A percentile compares a stretch with the other conserved stretches of the same genome.
Conservation (phyloP, 2,113 vertebrate species). For the Hyperopisus bebe region DNA sequence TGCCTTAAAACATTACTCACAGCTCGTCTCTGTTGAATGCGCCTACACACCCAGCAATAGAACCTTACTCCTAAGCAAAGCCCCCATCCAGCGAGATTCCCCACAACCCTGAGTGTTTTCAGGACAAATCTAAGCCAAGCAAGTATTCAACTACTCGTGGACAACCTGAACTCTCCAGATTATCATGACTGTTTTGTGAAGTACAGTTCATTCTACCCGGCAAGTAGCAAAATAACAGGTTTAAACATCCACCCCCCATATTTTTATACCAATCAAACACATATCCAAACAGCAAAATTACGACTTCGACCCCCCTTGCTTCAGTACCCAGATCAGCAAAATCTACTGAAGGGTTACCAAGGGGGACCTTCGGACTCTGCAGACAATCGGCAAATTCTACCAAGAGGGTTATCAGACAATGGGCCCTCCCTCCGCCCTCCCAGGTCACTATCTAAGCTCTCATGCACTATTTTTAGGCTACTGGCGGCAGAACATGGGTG, state of each 20-base stretch:
- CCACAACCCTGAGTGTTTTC: background rate
- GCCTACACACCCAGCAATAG: background rate
- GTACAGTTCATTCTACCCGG: background rate
- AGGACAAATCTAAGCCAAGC: background rate
- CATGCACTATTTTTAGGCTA: background rate
- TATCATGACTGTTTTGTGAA: background rate
- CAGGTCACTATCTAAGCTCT: background rate
- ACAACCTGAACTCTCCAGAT: background rate
- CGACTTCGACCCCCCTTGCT: background rate
- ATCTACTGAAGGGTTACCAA: background rate
- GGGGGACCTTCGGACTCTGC: background rate
- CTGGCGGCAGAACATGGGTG: background rate
- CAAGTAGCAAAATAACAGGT: background rate
- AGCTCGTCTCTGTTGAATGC: background rate
- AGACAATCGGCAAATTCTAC: background rate
- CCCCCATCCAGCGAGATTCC: background rate
- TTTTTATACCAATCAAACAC: background rate
- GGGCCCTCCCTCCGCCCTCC: background rate
- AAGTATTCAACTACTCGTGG: background rate
- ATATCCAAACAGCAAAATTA: background rate
- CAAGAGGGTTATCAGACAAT: background rate
- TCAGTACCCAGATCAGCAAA: background rate
- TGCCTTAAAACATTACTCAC: background rate
- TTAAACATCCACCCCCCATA: background rate
- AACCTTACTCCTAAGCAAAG: background rate